Evolutionary conservation across 1,140 invertebrate species (phyloP).

Genomic region (Aporrectodea caliginosa): DNA sequence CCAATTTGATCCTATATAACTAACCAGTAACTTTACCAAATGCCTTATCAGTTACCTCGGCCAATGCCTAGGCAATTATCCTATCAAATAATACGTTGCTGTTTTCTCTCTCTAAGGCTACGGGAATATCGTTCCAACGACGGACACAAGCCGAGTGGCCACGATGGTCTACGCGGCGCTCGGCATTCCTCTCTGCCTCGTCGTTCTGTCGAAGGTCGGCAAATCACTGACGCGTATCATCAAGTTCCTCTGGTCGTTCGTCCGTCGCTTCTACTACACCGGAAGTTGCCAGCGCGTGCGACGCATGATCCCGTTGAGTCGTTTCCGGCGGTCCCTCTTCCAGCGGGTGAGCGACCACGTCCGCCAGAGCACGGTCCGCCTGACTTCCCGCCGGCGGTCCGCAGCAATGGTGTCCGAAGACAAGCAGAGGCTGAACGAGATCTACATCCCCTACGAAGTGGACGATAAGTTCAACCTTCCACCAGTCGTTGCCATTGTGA

Average conservation of each 20-base stretch:
- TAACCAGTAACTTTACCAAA: too few species aligned
- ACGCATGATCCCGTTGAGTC: slow-evolving; percentile 11
- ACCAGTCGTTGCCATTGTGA: slow-evolving; percentile 75
- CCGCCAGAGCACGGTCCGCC: neutral
- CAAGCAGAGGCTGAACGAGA: neutral
- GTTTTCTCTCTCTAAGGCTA: slow-evolving; percentile 1
- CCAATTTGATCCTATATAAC: too few species aligned
- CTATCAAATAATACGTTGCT: neutral
- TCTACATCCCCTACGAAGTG: slow-evolving; percentile 51
- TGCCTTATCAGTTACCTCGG: too few species aligned
- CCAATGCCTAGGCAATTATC: too few species aligned
- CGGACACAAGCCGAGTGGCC: slow-evolving; percentile 63
- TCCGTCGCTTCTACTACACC: slow-evolving; percentile 32
- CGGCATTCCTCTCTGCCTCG: slow-evolving; percentile 86
- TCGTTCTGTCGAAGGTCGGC: slow-evolving; percentile 55
- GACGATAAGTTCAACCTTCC: slow-evolving; percentile 92
- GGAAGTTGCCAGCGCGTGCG: slow-evolving; percentile 18
- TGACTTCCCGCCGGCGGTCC: neutral
- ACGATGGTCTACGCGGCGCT: slow-evolving; percentile 91
- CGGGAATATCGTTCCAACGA: slow-evolving; percentile 15
- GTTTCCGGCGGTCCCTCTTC: neutral
- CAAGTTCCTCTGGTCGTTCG: slow-evolving; percentile 41
- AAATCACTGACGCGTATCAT: slow-evolving; percentile 47
- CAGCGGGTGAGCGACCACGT: neutral
- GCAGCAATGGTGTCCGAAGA: neutral